Conservation (phyloP, 2,888 invertebrate species). For the Drosophila atripex region DNA sequence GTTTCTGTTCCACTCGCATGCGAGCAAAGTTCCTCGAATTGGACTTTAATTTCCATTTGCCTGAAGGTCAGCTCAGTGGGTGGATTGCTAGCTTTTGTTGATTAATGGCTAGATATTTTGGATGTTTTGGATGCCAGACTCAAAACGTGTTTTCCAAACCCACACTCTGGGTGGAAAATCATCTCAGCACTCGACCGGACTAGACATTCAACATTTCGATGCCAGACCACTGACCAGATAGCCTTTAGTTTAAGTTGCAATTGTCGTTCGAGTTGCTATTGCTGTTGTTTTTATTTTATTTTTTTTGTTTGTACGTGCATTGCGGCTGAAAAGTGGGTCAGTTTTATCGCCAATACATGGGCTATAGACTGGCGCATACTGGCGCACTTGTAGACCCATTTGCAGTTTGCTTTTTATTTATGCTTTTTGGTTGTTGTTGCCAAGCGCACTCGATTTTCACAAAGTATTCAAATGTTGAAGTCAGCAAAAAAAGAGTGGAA, state of each 20-base stretch:
- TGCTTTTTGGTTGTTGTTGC: constrained; percentile 53
- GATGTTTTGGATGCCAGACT: constrained; percentile 14
- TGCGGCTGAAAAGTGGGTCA: constrained; percentile 67
- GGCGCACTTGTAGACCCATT: constrained; percentile 19
- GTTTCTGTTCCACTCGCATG: constrained; percentile 17
- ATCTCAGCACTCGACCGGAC: constrained; percentile 7
- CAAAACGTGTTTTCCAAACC: constrained; percentile 24
- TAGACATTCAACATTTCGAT: constrained; percentile 36
- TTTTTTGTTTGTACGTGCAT: constrained; percentile 39
- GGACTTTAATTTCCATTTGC: constrained; percentile 27
- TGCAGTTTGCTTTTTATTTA: constrained; percentile 42
- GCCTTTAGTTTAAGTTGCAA: constrained; percentile 50
- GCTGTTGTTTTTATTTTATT: too few species aligned
- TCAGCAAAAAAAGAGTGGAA: constrained; percentile 1
- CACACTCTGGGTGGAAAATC: too few species aligned
- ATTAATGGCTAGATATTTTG: too few species aligned
- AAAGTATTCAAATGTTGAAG: constrained; percentile 20
- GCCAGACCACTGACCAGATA: constrained; percentile 35
- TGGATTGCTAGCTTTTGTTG: background rate
- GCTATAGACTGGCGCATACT: constrained; percentile 11
- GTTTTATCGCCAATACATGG: constrained; percentile 68
- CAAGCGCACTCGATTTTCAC: constrained; percentile 61
- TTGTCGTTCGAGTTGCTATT: constrained; percentile 31
- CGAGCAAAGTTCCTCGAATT: constrained; percentile 37
- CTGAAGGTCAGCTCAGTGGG: constrained; percentile 26